phyloP scores from a whole-genome alignment of 2,797 vertebrate species.

The Ispidina picta region DNA sequence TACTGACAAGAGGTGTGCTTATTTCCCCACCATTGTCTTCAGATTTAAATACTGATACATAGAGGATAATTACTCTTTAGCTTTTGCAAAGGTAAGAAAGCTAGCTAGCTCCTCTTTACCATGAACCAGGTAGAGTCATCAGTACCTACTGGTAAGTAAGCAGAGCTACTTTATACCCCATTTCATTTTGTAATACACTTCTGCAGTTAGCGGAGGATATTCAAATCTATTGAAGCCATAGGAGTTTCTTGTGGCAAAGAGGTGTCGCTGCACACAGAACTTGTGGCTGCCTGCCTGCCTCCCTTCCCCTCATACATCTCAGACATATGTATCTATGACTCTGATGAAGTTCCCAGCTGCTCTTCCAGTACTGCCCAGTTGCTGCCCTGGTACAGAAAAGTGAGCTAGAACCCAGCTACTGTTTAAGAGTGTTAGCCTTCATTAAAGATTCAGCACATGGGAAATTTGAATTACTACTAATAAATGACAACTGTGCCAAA shows the following conservation, averaged over 20 bases:
- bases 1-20: not conserved
- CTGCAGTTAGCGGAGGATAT: not conserved
- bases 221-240: not conserved
- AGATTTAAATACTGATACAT: not conserved
- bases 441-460: not conserved
- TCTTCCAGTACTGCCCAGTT: not conserved
- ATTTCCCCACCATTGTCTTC: not conserved
- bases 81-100: not conserved
- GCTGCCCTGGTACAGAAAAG: not conserved
- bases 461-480: not conserved
- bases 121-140: not conserved
- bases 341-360: not conserved
- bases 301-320: not conserved
- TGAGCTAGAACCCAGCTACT: not conserved
- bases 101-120: not conserved
- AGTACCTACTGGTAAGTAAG: not conserved
- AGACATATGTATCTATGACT: not conserved
- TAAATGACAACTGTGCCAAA: constrained; percentile 16
- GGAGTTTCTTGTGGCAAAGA: not conserved
- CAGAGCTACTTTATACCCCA: not conserved
- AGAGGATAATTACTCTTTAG: not conserved
- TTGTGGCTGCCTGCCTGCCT: not conserved
- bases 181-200: not conserved
- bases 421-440: not conserved
- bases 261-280: not conserved